Evolutionary conservation across 2,888 invertebrate species (phyloP), one percentile per base, ranked within the genome.

Genomic region (Drosophila ezoana): DNA sequence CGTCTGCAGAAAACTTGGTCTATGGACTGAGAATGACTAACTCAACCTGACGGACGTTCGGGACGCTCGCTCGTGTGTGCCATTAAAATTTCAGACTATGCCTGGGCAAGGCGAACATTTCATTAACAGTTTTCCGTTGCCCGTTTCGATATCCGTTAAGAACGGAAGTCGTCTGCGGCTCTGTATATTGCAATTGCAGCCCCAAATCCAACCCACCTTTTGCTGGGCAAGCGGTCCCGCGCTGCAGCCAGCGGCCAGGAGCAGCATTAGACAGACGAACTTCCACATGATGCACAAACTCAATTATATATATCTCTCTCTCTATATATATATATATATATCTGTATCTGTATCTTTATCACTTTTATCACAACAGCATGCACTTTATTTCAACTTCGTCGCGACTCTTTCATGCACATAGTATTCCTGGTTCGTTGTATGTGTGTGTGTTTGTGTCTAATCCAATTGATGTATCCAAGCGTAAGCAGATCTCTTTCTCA

Each of bases 181-280:
- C 23, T 5, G n/a, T n/a, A n/a, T 23, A 5, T 23, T 23, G 16
- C 57, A 63, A 60, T 18, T 62, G 65, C 60, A 73, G 37, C 10
- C 49, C 49, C 43, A 14, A 53, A 41, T 28, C 53, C 38, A 70
- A 82, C 90, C 76, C 89, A 92, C 92, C 92, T 92, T 91, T 53
- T 78, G 28, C 28, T 28, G 67, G 68, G 79, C 86, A 68, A 90
- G 73, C 52, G 92, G 92, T 76, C 90, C 91, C 65, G 91, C 90
- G 57, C 75, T 76, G 75, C 90, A 90, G 70, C 81, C 77, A 77
- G 84, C 85, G 80, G 72, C 76, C 33, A 91, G 68, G 60, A 88
- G 84, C 59, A 90, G 76, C 72, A 89, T 57, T 64, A 89, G 58
- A 79, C 89, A 86, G 74, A 87, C 70, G 62, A 72, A 72, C 67